phyloP scores from a whole-genome alignment of 1,140 invertebrate genomes.

The Hestina assimilis region DNA sequence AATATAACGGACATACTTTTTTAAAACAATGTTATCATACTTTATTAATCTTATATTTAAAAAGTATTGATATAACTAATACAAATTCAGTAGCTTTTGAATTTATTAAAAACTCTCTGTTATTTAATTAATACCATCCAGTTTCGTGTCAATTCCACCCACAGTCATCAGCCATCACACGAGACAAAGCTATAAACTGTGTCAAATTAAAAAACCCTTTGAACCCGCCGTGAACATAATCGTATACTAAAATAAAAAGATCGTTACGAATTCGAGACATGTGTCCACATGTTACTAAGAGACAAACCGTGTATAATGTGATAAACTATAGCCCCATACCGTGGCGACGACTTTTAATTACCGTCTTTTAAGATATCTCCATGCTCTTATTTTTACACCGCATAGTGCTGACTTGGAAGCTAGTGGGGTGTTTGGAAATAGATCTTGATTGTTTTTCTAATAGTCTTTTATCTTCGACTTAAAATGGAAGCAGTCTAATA shows the following conservation, averaged over 20 bases:
- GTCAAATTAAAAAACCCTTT: conserved; percentile 76
- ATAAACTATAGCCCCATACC: conserved; percentile 50
- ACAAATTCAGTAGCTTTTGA: conserved; percentile 23
- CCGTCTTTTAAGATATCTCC: conserved; percentile 35
- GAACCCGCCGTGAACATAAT: conserved; percentile 67
- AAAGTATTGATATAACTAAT: conserved; percentile 1
- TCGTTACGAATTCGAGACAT: conserved; percentile 66
- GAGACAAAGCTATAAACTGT: conserved; percentile 68
- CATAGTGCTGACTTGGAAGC: conserved; percentile 29
- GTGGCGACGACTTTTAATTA: conserved; percentile 45
- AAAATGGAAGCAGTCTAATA: conserved; percentile 16
- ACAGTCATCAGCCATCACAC: conserved; percentile 44
- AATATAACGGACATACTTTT: neutral
- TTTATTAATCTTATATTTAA: neutral
- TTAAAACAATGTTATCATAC: neutral
- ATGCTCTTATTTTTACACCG: conserved; percentile 40
- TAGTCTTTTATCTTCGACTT: conserved; percentile 16
- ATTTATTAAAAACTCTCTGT: conserved; percentile 39
- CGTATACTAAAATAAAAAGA: conserved; percentile 60
- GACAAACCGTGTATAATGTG: conserved; percentile 69
- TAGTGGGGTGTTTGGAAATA: conserved; percentile 30
- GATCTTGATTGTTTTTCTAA: conserved; percentile 41
- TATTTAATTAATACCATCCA: conserved; percentile 51
- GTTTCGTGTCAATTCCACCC: conserved; percentile 30
- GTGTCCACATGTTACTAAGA: conserved; percentile 67